These are phyloP conservation scores for Tragelaphus strepsiceros DNA, from an alignment of 2,113 vertebrate genomes.

Conservation along the genomic window DNA sequence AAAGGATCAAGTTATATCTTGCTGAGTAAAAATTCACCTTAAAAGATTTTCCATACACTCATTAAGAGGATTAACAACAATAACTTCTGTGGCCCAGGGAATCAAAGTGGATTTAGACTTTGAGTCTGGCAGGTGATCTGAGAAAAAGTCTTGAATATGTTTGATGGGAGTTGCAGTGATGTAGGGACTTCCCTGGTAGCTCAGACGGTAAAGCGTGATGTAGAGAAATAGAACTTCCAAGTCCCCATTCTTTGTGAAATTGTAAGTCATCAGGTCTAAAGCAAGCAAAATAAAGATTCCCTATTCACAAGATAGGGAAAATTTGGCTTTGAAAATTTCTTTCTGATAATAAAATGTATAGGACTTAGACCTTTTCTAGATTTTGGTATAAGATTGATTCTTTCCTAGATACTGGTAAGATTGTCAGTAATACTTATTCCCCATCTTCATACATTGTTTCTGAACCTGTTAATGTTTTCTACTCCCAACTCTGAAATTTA, in stretches of 20 bases:
- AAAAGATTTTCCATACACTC: background rate
- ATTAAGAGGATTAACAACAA: constrained; percentile 15
- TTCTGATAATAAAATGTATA: background rate
- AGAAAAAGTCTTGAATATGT: background rate
- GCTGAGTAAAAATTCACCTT: constrained; percentile 4
- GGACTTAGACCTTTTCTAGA: background rate
- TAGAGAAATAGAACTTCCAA: background rate
- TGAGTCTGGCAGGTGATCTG: background rate
- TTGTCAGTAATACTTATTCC: background rate
- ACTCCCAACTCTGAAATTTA: background rate
- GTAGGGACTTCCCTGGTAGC: too few relatives aligned
- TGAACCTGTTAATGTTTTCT: background rate
- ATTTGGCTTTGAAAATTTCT: background rate
- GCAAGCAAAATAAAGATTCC: background rate
- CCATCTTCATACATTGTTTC: background rate
- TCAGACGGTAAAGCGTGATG: background rate
- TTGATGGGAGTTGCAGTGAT: background rate
- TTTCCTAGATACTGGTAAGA: background rate
- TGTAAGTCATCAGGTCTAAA: background rate
- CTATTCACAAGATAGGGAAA: background rate
- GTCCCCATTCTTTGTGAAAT: background rate
- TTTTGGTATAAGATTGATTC: background rate
- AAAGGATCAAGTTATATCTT: background rate
- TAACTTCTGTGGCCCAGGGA: background rate
- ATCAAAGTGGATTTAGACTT: background rate